Conservation (phyloP, 2,113 vertebrate genomes). For the Zeus faber region DNA sequence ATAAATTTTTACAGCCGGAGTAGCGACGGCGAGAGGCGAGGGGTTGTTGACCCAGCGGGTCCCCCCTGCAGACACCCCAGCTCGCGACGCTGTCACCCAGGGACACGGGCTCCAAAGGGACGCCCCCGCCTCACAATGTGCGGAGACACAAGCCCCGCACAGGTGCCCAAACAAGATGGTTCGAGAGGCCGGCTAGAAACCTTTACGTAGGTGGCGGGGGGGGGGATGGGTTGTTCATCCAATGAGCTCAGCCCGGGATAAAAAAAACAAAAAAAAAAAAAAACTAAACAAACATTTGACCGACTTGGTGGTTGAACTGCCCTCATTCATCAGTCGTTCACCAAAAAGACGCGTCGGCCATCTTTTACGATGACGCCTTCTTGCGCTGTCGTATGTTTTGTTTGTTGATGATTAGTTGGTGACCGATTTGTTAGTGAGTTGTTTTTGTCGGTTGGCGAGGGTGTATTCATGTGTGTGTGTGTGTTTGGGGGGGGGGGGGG, state of each 20-base stretch:
- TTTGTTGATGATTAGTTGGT: too few species aligned
- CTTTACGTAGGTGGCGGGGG: too few species aligned
- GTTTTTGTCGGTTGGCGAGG: slow-evolving; percentile 18
- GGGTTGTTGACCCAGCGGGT: too few species aligned
- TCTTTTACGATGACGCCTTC: too few species aligned
- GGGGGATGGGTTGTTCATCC: neutral
- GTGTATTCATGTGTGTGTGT: neutral
- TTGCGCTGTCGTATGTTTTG: too few species aligned
- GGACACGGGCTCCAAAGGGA: slow-evolving; percentile 33
- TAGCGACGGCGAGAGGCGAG: neutral
- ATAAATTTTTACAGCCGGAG: neutral
- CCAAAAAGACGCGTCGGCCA: too few species aligned
- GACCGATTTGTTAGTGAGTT: neutral
- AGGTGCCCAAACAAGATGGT: slow-evolving; percentile 53
- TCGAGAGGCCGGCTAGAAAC: too few species aligned
- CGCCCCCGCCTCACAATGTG: slow-evolving; percentile 47
- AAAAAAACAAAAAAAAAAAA: too few species aligned
- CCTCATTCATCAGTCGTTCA: too few species aligned
- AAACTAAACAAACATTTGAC: too few species aligned
- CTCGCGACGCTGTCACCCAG: slow-evolving; percentile 49
- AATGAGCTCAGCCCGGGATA: neutral
- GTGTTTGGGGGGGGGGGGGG: neutral
- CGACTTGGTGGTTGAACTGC: too few species aligned
- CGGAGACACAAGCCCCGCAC: slow-evolving; percentile 7
- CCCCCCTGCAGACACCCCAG: neutral